Percentiles rank a stretch among this genome's conserved stretches.
phyloP scores from a whole-genome alignment of 2,888 invertebrate species.

The Ecliptopera silaceata region DNA sequence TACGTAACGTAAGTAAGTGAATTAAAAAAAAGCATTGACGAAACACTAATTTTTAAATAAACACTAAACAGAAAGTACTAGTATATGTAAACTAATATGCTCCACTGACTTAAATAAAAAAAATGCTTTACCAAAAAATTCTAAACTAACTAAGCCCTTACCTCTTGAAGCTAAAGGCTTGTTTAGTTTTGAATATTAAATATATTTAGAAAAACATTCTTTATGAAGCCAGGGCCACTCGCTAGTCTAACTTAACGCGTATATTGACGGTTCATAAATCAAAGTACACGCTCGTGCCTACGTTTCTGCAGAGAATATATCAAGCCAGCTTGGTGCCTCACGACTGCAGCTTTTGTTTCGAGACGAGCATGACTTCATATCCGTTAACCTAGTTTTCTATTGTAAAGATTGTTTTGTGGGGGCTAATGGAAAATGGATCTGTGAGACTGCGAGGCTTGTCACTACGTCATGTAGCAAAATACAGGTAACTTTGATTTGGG shows the following conservation, averaged over 20 bases:
- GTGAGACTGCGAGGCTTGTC: constrained; percentile 4
- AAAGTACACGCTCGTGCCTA: constrained; percentile 61
- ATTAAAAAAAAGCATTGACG: too few relatives aligned
- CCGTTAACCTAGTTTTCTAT: constrained; percentile 61
- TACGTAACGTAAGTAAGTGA: too few relatives aligned
- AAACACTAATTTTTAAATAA: too few relatives aligned
- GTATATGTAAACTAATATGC: too few relatives aligned
- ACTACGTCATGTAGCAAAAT: background rate
- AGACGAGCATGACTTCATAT: constrained; percentile 55
- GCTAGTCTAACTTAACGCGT: constrained; percentile 27
- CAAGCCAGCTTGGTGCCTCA: constrained; percentile 81
- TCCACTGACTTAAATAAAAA: too few relatives aligned
- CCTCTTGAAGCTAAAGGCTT: too few relatives aligned
- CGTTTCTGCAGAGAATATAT: constrained; percentile 77
- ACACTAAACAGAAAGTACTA: too few relatives aligned
- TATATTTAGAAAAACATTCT: too few relatives aligned
- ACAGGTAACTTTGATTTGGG: too few relatives aligned
- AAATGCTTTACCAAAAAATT: too few relatives aligned
- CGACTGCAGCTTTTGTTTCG: constrained; percentile 73
- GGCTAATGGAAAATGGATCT: constrained; percentile 27
- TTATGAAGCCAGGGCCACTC: constrained; percentile 15
- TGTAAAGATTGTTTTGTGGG: constrained; percentile 34
- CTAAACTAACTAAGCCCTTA: too few relatives aligned
- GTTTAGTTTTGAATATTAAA: too few relatives aligned
- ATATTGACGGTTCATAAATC: constrained; percentile 64